These are phyloP conservation scores for Lucilia sericata DNA, from an alignment of 1,140 invertebrate species.

Conservation along the genomic window DNA sequence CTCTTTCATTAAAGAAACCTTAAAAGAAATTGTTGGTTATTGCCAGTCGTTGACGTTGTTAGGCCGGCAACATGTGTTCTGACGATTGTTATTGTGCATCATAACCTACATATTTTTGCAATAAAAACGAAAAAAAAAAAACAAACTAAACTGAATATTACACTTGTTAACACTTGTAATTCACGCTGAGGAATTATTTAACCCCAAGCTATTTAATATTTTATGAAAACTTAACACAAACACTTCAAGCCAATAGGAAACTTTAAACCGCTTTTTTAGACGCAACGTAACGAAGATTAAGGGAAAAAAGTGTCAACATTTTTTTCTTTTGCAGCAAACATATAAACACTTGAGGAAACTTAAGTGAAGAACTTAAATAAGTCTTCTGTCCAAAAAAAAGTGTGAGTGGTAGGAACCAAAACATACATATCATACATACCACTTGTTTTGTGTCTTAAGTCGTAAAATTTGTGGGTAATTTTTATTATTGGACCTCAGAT, in stretches of 20 bases:
- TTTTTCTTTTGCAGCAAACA: not conserved
- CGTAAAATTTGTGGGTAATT: not conserved
- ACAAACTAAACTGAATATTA: too few relatives aligned
- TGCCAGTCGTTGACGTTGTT: too few relatives aligned
- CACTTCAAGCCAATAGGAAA: not conserved
- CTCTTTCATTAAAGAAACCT: not conserved
- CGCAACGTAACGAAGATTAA: too few relatives aligned
- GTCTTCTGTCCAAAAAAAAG: not conserved
- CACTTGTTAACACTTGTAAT: slow-evolving; percentile 21
- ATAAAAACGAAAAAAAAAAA: not conserved
- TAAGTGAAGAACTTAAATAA: slow-evolving; percentile 25
- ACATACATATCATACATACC: not conserved
- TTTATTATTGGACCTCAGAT: not conserved
- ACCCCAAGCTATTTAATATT: slow-evolving; percentile 10
- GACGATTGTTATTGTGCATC: not conserved
- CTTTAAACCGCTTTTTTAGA: not conserved
- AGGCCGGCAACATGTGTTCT: not conserved
- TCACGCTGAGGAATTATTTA: not conserved
- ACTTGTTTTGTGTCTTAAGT: not conserved
- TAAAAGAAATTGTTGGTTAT: not conserved
- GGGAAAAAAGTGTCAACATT: not conserved
- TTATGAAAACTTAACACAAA: not conserved
- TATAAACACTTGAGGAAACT: slow-evolving; percentile 6
- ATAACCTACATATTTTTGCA: not conserved
- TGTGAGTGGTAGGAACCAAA: not conserved